These are phyloP conservation scores for Drosophila histrio DNA, from an alignment of 2,888 invertebrate genomes.

Conservation along the genomic window DNA sequence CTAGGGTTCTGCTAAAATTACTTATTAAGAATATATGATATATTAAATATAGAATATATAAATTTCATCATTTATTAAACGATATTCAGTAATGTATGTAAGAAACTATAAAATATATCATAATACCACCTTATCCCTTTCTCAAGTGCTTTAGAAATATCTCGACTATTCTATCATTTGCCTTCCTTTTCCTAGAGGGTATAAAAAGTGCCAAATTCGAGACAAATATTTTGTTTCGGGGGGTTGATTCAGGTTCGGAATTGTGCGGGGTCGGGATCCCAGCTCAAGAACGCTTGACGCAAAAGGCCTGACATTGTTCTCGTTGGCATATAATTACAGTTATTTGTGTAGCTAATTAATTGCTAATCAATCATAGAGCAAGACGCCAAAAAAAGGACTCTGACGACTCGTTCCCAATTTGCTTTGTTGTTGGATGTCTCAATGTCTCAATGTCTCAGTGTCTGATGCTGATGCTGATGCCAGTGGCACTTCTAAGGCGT, in stretches of 20 bases:
- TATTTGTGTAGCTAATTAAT: constrained; percentile 83
- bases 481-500: constrained; percentile 73
- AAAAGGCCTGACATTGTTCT: constrained; percentile 63
- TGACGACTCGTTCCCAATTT: constrained; percentile 20
- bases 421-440: constrained; percentile 61
- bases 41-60: too few relatives aligned
- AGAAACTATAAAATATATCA: too few relatives aligned
- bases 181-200: constrained; percentile 2
- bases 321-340: constrained; percentile 79
- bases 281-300: constrained; percentile 52
- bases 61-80: too few relatives aligned
- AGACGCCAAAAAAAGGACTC: constrained; percentile 52
- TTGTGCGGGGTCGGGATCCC: constrained; percentile 4
- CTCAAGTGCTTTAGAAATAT: too few relatives aligned
- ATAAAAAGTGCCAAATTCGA: constrained; percentile 28
- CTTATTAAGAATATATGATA: too few relatives aligned
- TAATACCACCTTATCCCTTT: too few relatives aligned
- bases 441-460: constrained; percentile 49
- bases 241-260: not conserved
- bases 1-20: too few relatives aligned
- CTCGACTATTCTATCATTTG: too few relatives aligned
- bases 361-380: constrained; percentile 83
- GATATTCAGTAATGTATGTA: too few relatives aligned
- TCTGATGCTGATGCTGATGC: constrained; percentile 27
- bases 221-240: not conserved